A percentile compares a stretch with the other conserved stretches of the same genome.
phyloP scores from a whole-genome alignment of 2,113 vertebrate species.

The Hyaena hyaena region DNA sequence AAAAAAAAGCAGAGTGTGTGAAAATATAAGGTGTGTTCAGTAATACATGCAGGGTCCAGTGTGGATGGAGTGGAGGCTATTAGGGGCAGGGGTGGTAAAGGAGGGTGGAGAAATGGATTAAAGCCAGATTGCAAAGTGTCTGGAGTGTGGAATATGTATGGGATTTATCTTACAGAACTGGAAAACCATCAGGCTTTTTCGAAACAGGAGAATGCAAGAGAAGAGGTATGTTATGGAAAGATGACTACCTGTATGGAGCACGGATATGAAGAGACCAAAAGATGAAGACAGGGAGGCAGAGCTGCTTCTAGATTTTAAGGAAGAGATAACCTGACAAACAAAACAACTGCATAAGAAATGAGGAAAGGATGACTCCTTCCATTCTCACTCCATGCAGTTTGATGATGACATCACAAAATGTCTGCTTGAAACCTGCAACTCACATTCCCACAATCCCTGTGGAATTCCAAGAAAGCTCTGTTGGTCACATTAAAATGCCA shows the following conservation, averaged over 20 bases:
- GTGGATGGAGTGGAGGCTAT: neutral
- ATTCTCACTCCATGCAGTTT: neutral
- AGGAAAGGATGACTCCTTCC: neutral
- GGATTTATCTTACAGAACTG: slow-evolving; percentile 24
- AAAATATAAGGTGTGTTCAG: neutral
- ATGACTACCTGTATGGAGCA: neutral
- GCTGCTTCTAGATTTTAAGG: neutral
- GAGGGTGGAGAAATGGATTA: neutral
- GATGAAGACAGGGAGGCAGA: neutral
- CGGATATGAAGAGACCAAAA: neutral
- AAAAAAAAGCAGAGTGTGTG: neutral
- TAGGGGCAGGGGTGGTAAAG: neutral
- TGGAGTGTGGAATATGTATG: neutral
- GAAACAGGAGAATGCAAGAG: neutral
- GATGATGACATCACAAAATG: neutral
- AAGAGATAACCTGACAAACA: neutral
- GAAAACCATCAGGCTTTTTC: neutral
- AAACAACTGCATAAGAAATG: neutral
- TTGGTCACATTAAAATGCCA: neutral
- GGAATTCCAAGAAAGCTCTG: neutral
- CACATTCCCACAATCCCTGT: neutral
- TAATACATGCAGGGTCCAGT: neutral
- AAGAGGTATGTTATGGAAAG: neutral
- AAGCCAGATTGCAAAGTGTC: neutral
- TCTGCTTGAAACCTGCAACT: neutral